Conservation (phyloP, 2,888 invertebrate genomes). For the Synergus itoensis region DNA sequence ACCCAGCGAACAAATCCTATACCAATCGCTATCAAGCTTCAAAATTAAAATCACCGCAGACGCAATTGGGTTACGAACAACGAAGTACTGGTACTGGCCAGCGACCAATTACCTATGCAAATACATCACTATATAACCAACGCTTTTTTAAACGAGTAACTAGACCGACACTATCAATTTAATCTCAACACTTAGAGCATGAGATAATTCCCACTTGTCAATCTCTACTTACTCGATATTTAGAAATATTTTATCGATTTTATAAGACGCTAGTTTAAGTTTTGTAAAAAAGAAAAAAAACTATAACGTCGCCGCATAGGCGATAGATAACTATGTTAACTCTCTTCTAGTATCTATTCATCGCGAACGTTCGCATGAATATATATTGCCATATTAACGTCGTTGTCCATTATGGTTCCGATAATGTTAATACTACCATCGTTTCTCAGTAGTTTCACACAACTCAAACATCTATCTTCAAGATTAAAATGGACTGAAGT, state of each 20-base stretch:
- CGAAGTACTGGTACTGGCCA: conserved; percentile 57
- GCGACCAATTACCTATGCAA: conserved; percentile 71
- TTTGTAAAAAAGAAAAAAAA: conserved; percentile 36
- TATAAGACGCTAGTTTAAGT: conserved; percentile 11
- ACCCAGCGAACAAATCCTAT: conserved; percentile 46
- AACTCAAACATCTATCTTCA: conserved; percentile 43
- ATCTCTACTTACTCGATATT: not conserved
- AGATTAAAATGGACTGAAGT: conserved; percentile 19
- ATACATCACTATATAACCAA: conserved; percentile 53
- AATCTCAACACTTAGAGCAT: not conserved
- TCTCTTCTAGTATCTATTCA: conserved; percentile 50
- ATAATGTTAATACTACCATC: conserved; percentile 56
- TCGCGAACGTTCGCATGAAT: conserved; percentile 53
- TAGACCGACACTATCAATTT: not conserved
- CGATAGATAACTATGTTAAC: conserved; percentile 53
- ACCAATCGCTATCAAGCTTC: conserved; percentile 58
- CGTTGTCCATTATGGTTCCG: conserved; percentile 49
- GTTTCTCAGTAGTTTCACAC: conserved; percentile 51
- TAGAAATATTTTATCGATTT: conserved; percentile 6
- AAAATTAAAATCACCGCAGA: conserved; percentile 65
- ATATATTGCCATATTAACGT: conserved; percentile 55
- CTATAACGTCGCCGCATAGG: conserved; percentile 49
- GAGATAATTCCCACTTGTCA: not conserved
- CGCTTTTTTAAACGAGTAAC: conserved; percentile 9
- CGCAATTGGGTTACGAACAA: conserved; percentile 66